Percentiles rank a stretch among this genome's conserved stretches.
Evolutionary conservation across 2,888 invertebrate species (phyloP).

Genomic region (Escarpia spicata): DNA sequence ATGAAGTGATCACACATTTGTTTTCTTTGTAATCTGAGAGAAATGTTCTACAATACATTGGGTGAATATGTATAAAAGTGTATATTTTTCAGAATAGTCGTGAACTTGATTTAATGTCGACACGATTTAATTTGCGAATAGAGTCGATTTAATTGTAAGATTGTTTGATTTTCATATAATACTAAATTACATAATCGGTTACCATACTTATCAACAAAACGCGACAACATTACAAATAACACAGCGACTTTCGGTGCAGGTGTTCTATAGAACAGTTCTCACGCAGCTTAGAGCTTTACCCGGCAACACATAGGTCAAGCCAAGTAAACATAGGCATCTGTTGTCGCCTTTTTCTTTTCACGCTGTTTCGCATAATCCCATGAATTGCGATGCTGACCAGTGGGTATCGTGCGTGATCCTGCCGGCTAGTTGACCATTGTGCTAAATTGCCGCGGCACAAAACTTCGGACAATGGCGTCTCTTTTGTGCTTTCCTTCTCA

Average conservation of each 20-base stretch:
- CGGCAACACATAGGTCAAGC: background rate
- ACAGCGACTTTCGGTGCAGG: background rate
- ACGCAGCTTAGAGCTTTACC: background rate
- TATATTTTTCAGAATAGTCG: background rate
- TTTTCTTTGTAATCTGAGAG: too few species aligned
- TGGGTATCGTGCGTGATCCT: background rate
- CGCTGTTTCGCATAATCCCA: slow-evolving; percentile 16
- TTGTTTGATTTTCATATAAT: background rate
- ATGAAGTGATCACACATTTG: too few species aligned
- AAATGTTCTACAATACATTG: too few species aligned
- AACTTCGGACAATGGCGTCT: background rate
- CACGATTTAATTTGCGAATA: background rate
- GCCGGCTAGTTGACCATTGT: background rate
- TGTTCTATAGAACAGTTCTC: background rate
- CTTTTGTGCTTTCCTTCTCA: background rate
- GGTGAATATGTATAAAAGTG: too few species aligned
- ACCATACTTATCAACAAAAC: background rate
- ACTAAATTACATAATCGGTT: background rate
- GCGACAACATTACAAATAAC: background rate
- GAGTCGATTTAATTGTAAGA: background rate
- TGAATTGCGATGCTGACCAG: background rate
- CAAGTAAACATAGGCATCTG: background rate
- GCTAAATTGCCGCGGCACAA: background rate
- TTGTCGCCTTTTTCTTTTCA: background rate
- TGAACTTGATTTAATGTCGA: background rate